Evolutionary conservation across 1,140 invertebrate species (phyloP).

Genomic region (Daktulosphaira vitifoliae): DNA sequence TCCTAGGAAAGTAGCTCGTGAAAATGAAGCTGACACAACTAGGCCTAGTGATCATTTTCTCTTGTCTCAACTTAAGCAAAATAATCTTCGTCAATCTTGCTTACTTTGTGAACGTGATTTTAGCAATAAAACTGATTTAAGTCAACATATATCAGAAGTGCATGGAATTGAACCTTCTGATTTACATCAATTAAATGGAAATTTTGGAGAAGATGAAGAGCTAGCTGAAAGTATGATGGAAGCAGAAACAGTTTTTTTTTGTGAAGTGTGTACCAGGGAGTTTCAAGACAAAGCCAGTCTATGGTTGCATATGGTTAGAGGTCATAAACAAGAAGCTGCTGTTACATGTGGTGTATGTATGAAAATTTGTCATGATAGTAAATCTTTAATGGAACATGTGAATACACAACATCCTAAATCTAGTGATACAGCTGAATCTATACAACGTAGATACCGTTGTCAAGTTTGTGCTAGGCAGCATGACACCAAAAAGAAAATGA

Average conservation of each 20-base stretch:
- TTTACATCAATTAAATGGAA: conserved; percentile 27
- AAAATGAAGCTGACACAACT: conserved; percentile 6
- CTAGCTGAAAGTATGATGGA: conserved; percentile 40
- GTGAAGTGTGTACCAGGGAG: conserved; percentile 48
- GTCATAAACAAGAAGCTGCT: conserved; percentile 49
- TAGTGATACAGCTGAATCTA: conserved; percentile 35
- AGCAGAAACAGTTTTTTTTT: conserved; percentile 45
- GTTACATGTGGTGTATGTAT: conserved; percentile 52
- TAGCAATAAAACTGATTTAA: conserved; percentile 44
- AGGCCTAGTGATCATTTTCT: conserved; percentile 3
- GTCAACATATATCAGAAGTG: conserved; percentile 45
- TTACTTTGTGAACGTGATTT: conserved; percentile 47
- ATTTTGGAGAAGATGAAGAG: conserved; percentile 34
- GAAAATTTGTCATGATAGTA: conserved; percentile 48
- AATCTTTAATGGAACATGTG: conserved; percentile 48
- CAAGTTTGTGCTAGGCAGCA: conserved; percentile 53
- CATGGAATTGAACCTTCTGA: conserved; percentile 45
- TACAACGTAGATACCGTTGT: conserved; percentile 42
- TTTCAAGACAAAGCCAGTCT: conserved; percentile 49
- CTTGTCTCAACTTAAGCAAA: conserved; percentile 6
- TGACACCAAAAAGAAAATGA: conserved; percentile 50
- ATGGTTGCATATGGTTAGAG: conserved; percentile 50
- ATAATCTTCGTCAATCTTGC: conserved; percentile 38
- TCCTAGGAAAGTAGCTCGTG: conserved; percentile 39
- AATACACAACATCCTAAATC: conserved; percentile 45